Base-by-base conservation (phyloP, 2,113 vertebrate genomes). In the Tenebrosternarchus preto region DNA sequence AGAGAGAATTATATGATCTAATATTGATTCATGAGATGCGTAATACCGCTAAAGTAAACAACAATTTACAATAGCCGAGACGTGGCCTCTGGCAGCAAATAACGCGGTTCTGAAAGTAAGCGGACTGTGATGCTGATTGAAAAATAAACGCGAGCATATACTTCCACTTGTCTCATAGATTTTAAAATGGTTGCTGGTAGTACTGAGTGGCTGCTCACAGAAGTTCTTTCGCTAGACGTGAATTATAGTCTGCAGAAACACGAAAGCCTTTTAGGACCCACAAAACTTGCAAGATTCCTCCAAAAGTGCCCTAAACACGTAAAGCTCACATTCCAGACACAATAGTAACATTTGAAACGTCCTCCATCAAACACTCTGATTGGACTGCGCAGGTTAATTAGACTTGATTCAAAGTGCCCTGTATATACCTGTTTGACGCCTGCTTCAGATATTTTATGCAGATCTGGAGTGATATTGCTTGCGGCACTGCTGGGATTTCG, bases 1-100 rank as follows among this genome's bases (percentile, higher is more conserved):
- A 46, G 76, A 73, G 67, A 78, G 70, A 80, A 79, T 66, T 50
- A 66, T 80, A 39, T 19, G 53, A 73, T 74, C 77, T 56, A 64
- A 53, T 70, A 71, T 82, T 77, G 80, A 86, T 84, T 82, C 74
- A 77, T 73, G 71, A 63, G 78, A 69, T 29, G 59, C 68, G 73
- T 39, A 31, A 68, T 77, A n/a, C 55, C 33, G 80, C 68, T 20
- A 70, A 20, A 73, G 56, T 70, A 68, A 77, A 77, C 63, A 63
- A 69, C 59, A 5, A 55, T 83, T 73, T 56, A 75, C 63, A 73
- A 59, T 46, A 31, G 53, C 29, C 56, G 53, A 59, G 57, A 12
- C 31, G 33, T 59, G 56, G 77, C 31, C 73, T 59, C 36, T 60
- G 74, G 60, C 83, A 53, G 63, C 71, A 70, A 77, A 76, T 73